Base-by-base conservation (phyloP, 2,113 vertebrate genomes). In the Ceratotherium simum region DNA sequence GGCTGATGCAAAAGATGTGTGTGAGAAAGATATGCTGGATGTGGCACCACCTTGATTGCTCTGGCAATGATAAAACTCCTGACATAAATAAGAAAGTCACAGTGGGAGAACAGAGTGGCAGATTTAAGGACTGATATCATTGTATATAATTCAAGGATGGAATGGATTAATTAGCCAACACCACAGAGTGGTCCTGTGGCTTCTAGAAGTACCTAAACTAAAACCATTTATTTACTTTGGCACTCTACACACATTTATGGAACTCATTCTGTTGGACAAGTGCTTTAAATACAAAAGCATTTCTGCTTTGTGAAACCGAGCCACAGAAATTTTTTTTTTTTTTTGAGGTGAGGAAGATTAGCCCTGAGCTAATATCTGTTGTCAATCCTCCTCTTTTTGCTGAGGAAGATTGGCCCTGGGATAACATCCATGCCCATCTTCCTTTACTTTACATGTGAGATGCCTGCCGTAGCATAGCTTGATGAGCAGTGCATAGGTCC, bases 201-300 rank as follows among this genome's bases (percentile, higher is more conserved):
- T 90, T 93, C 82, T 42, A 56, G 33, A 89, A 93, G 31, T 60
- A 56, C 21, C 67, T 69, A 95, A 96, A 80, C 31, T 64, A 16
- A 85, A 91, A 18, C 16, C 29, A 75, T 39, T 64, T 31, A 42
- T 89, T 83, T 76, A 33, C 39, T 93, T 79, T 86, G 67, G 93
- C 9, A 42, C 11, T 62, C 31, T 58, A 25, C 17, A 48, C 91
- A 69, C 31, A 89, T 73, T 91, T 81, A 60, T 18, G 62, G 20
- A 82, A 51, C 13, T 36, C 5, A 64, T 70, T 67, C 20, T 78
- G 5, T 25, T 80, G 6, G 29, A 76, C 20, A 80, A 31, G 9
- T 18, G 54, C 3, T 91, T 86, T 80, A 85, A 91, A 70, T 62
- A 80, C 3, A 23, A 46, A 65, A 67, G 4, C 31, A 64, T 25